Percentiles rank a stretch among this genome's conserved stretches.
Conservation (phyloP, 2,888 invertebrate genomes). For the Cosmia trapezina region DNA sequence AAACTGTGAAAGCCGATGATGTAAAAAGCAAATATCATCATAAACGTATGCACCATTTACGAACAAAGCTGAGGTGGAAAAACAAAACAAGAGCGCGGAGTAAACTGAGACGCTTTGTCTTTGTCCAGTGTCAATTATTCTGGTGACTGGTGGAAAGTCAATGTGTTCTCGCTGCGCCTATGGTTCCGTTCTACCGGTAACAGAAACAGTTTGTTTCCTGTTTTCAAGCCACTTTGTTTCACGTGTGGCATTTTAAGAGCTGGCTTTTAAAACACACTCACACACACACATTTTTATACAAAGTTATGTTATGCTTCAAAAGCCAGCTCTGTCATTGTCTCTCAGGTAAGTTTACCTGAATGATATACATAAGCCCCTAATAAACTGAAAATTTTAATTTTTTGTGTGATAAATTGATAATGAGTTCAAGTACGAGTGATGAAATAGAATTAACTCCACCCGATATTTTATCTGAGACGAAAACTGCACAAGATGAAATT, state of each 20-base stretch:
- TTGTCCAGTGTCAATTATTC: conserved; percentile 54
- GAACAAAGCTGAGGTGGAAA: conserved; percentile 21
- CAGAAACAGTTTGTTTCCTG: conserved; percentile 17
- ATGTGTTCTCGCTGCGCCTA: conserved; percentile 25
- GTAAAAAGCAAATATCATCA: neutral
- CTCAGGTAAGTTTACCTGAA: neutral
- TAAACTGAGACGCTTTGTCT: conserved; percentile 47
- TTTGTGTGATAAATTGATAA: too few species aligned
- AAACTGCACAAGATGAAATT: too few species aligned
- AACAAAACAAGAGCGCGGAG: conserved; percentile 16
- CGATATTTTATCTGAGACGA: too few species aligned
- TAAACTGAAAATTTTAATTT: too few species aligned
- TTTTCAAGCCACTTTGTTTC: conserved; percentile 26
- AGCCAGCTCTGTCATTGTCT: too few species aligned
- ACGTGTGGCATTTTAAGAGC: neutral
- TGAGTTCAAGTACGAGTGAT: too few species aligned
- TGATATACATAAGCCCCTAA: neutral
- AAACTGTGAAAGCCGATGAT: neutral
- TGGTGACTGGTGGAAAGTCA: conserved; percentile 36
- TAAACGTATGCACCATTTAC: neutral
- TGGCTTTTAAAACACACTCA: conserved; percentile 3
- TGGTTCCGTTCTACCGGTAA: conserved; percentile 11
- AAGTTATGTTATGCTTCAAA: too few species aligned
- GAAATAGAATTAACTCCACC: too few species aligned
- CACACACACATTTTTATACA: neutral